These are phyloP conservation scores for Asbolus verrucosus DNA, from an alignment of 1,140 invertebrate genomes.

Conservation along the genomic window DNA sequence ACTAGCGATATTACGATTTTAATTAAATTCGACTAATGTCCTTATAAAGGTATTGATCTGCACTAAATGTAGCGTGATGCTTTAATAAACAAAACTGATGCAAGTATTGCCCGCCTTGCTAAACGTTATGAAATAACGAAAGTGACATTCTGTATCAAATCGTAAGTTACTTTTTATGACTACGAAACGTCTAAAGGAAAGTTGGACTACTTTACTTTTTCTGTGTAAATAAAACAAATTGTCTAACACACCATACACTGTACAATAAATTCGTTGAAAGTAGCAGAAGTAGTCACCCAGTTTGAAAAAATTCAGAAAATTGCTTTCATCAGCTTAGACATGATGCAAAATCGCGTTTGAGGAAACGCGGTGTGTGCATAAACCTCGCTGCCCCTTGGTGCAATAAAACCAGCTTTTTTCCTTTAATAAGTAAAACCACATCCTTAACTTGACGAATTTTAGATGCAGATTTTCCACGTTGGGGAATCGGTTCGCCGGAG, in stretches of 20 bases:
- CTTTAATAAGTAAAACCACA: no score
- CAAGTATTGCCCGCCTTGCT: constrained; percentile 44
- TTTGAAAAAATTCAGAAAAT: constrained; percentile 25
- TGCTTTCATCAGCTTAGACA: background rate
- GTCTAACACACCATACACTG: constrained; percentile 7
- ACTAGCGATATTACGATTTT: no score
- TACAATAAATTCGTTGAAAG: background rate
- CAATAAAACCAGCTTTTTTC: no score
- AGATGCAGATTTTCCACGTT: no score
- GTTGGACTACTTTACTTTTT: constrained; percentile 48
- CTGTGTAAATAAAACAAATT: constrained; percentile 42
- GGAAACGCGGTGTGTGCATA: no score
- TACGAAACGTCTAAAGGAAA: constrained; percentile 49
- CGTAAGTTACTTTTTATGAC: constrained; percentile 49
- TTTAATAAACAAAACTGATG: constrained; percentile 43
- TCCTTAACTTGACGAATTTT: no score
- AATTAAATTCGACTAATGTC: no score
- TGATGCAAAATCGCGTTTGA: background rate
- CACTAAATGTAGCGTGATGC: no score
- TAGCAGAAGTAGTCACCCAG: background rate
- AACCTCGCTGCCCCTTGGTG: no score
- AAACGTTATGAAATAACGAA: constrained; percentile 52
- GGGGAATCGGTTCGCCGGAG: background rate
- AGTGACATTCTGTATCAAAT: constrained; percentile 51
- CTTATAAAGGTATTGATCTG: no score